Conservation (phyloP, 2,113 vertebrate species). For the Vulpes vulpes region DNA sequence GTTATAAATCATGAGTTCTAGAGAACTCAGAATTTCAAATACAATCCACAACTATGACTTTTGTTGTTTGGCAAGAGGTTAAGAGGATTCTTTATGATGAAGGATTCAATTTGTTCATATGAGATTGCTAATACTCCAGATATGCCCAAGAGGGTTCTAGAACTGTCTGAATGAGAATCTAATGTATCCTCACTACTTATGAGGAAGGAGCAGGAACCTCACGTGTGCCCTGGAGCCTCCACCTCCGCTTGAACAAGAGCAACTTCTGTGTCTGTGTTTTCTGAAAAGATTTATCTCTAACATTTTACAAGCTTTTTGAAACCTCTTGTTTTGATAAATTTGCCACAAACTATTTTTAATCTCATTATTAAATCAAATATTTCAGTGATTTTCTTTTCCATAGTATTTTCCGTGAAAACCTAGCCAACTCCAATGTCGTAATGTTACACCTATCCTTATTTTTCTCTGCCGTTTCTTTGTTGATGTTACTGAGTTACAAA, state of each 20-base stretch:
- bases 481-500: not conserved
- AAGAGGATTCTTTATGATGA: not conserved
- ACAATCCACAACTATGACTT: not conserved
- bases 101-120: not conserved
- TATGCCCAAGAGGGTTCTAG: not conserved
- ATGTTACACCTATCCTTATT: too few relatives aligned
- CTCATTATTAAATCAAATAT: not conserved
- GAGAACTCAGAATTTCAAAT: not conserved
- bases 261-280: not conserved
- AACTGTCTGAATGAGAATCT: not conserved
- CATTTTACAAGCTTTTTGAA: not conserved
- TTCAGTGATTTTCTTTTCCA: not conserved
- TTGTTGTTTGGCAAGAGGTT: not conserved
- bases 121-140: not conserved
- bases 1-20: not conserved
- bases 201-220: not conserved
- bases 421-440: not conserved
- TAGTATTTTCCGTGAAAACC: not conserved
- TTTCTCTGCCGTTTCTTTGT: not conserved
- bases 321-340: not conserved
- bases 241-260: not conserved
- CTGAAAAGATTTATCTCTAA: not conserved
- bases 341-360: not conserved
- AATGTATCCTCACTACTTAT: too few relatives aligned
- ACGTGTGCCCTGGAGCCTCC: rapidly evolving